phyloP scores from a whole-genome alignment of 2,797 vertebrate species.

The Sebastiscus albofasciatus region DNA sequence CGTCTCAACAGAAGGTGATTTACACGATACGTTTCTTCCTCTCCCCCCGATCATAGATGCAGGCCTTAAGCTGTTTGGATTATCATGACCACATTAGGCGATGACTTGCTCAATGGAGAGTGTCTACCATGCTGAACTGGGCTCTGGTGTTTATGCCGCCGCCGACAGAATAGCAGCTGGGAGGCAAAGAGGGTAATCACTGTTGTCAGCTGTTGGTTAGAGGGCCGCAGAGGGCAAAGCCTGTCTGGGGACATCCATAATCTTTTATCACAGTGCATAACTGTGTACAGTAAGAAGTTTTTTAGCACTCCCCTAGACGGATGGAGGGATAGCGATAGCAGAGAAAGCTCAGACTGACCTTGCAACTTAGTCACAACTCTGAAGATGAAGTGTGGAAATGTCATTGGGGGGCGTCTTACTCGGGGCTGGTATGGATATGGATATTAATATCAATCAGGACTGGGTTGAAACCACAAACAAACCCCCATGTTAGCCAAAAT shows the following conservation, averaged over 20 bases:
- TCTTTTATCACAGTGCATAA: conserved; percentile 65
- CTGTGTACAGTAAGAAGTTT: conserved; percentile 49
- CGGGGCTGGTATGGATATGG: not conserved
- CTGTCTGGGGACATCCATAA: conserved; percentile 62
- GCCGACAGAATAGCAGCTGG: conserved; percentile 55
- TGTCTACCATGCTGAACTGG: conserved; percentile 20
- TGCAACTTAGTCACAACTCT: conserved; percentile 7
- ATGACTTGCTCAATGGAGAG: conserved; percentile 35
- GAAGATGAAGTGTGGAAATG: conserved; percentile 1
- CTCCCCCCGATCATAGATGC: conserved; percentile 1
- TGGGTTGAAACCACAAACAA: not conserved
- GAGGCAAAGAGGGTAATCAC: conserved; percentile 68
- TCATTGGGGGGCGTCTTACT: not conserved
- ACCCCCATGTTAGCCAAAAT: not conserved
- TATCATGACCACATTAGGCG: conserved; percentile 51
- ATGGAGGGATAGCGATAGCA: conserved; percentile 32
- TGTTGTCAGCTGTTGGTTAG: conserved; percentile 71
- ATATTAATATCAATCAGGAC: not conserved
- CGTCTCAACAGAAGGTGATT: not conserved
- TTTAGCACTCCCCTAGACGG: conserved; percentile 22
- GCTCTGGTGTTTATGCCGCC: conserved; percentile 48
- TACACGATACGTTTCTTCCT: not conserved
- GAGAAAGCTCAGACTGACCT: conserved; percentile 18
- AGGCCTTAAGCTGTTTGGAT: conserved; percentile 39
- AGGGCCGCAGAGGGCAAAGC: conserved; percentile 59